Evolutionary conservation across 1,140 invertebrate species (phyloP), one percentile per base, ranked within the genome.

Genomic region (Paralvinella palmiformis): DNA sequence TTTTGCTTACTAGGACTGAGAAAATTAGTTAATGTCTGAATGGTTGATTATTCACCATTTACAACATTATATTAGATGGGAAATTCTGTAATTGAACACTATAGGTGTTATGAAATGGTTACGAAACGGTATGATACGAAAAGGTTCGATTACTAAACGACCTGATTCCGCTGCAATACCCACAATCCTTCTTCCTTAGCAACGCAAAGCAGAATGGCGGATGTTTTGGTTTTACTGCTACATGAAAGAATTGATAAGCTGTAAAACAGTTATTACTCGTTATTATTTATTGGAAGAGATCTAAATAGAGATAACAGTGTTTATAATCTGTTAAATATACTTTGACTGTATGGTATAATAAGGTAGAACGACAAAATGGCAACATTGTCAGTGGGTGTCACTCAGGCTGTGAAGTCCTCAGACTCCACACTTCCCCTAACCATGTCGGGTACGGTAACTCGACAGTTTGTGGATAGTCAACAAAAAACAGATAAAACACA

Each of bases 141-240:
- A n/a, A n/a, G n/a, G n/a, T n/a, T n/a, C n/a, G n/a, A n/a, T n/a
- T n/a, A n/a, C n/a, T n/a, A n/a, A n/a, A n/a, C n/a, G n/a, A n/a
- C n/a, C n/a, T n/a, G n/a, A n/a, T n/a, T n/a, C n/a, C n/a, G n/a
- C n/a, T n/a, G n/a, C n/a, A n/a, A n/a, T n/a, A n/a, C n/a, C n/a
- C n/a, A n/a, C n/a, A n/a, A n/a, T n/a, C n/a, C n/a, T n/a, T n/a
- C 27, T 53, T 53, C 50, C 50, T 27, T 53, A 53, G 50, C 50
- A 53, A 53, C 50, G 27, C 10, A 15, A 53, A 53, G 15, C 15
- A 53, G 24, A 10, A 53, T 53, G 50, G 50, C 50, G 15, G 50
- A 53, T 17, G n/a, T 41, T 41, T 41, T 41, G n/a, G 37, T 41
- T 41, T 41, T 41, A 41, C n/a, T 41, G 10, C 10, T 41, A n/a